Percentiles rank a stretch among this genome's conserved stretches.
Conservation (phyloP, 2,888 invertebrate genomes). For the Agrochola lota region DNA sequence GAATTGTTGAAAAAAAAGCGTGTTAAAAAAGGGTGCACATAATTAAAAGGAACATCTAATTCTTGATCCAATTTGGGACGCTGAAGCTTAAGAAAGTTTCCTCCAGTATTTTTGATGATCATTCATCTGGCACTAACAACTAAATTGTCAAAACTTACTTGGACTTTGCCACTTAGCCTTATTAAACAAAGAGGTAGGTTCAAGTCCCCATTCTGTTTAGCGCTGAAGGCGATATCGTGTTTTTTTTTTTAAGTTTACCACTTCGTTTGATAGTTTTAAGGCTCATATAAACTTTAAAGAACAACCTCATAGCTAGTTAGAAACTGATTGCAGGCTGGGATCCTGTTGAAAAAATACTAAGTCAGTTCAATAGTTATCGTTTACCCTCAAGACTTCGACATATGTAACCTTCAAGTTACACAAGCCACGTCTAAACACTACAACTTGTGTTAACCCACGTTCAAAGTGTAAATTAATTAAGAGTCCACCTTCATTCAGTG, state of each 20-base stretch:
- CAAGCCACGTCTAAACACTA: background rate
- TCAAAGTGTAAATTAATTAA: slow-evolving; percentile 57
- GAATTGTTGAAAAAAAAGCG: too few species aligned
- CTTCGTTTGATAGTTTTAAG: background rate
- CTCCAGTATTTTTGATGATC: too few species aligned
- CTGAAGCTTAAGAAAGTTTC: background rate
- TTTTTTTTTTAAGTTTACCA: background rate
- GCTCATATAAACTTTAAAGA: background rate
- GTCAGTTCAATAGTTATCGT: background rate
- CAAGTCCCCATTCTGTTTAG: background rate
- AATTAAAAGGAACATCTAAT: background rate
- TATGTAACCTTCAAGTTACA: background rate
- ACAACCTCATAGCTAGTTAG: background rate
- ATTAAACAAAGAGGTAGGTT: background rate
- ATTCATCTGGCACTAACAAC: background rate
- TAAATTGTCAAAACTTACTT: background rate
- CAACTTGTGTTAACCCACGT: slow-evolving; percentile 2
- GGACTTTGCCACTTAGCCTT: background rate
- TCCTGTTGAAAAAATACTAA: background rate
- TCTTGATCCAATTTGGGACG: background rate
- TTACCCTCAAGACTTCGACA: background rate
- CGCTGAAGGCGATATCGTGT: background rate
- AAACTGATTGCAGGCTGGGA: too few species aligned
- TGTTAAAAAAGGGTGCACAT: background rate
- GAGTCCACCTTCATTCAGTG: slow-evolving; percentile 41